phyloP scores from a whole-genome alignment of 2,797 vertebrate genomes.

The Brachyrhaphis roseni region DNA sequence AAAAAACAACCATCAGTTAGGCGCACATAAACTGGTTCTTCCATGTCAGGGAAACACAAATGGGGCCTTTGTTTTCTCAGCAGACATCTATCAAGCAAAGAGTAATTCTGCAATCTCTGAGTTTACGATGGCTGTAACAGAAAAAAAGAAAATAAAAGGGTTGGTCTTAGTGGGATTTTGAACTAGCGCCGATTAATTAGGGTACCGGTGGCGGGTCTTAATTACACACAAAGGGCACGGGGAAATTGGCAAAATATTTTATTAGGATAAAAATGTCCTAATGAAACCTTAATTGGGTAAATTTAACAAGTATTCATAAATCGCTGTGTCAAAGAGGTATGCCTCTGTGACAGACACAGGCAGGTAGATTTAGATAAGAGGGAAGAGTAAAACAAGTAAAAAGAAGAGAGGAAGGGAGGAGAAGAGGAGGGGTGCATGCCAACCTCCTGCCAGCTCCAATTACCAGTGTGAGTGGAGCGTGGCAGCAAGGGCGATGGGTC shows the following conservation, averaged over 20 bases:
- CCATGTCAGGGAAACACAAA: slow-evolving; percentile 61
- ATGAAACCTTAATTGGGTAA: slow-evolving; percentile 34
- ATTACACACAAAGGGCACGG: slow-evolving; percentile 34
- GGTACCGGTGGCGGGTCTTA: slow-evolving; percentile 37
- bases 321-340: slow-evolving; percentile 35
- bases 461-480: slow-evolving; percentile 82
- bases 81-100: slow-evolving; percentile 62
- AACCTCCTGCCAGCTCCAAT: slow-evolving; percentile 87
- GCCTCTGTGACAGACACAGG: slow-evolving; percentile 26
- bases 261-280: slow-evolving; percentile 23
- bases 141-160: slow-evolving; percentile 36
- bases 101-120: slow-evolving; percentile 49
- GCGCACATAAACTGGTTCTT: slow-evolving; percentile 56
- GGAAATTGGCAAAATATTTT: slow-evolving; percentile 31
- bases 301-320: slow-evolving; percentile 39
- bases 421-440: slow-evolving; percentile 70
- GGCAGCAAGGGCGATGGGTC: slow-evolving; percentile 79
- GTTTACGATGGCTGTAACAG: slow-evolving; percentile 38
- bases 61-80: slow-evolving; percentile 69
- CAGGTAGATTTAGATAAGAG: slow-evolving; percentile 62
- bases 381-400: slow-evolving; percentile 30
- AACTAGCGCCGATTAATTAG: slow-evolving; percentile 53
- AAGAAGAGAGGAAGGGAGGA: slow-evolving; percentile 33
- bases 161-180: slow-evolving; percentile 35
- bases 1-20: slow-evolving; percentile 18